Base-by-base conservation (phyloP, 2,888 invertebrate species). In the Julus scanicus region DNA sequence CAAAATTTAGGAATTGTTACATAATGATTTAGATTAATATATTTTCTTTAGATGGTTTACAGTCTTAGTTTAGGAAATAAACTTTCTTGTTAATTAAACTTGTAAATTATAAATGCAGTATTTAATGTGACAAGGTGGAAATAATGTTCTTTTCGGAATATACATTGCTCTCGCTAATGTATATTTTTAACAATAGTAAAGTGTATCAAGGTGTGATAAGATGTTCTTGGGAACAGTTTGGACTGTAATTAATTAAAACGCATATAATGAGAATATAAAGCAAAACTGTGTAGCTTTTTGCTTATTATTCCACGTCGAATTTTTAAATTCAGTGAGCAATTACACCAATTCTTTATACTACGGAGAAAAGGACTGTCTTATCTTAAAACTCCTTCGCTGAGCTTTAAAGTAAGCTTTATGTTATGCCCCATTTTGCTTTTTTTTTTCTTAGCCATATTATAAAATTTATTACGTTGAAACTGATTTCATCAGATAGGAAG, bases 401-500 rank as follows among this genome's bases (percentile, higher is more conserved):
- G 11, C n/a, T 84, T 84, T 40, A 84, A 29, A 84, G 20, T 15
- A 20, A 40, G 37, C 84, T 29, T 84, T 84, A 40, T 15, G 20
- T n/a, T 84, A 40, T 20, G 40, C 40, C 11, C 83, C 29, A 37
- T 83, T 83, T 84, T n/a, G 40, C 15, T 39, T 39, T 84, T 40
- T 84, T 84, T 84, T 84, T 39, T 84, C 37, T 8, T 40, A 40
- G 84, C 3, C 4, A 15, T 84, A 40, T 84, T 84, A 40, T 84
- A 39, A 84, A 84, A 84, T 84, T 39, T 84, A 84, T 84, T 39
- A 40, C 84, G 17, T 84, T 40, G 40, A 6, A 84, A 40, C 20
- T 84, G 84, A 84, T 84, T 84, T 84, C 84, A 84, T 84, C 84
- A 40, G 5, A 40, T 29, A 39, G 40, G n/a, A 84, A 84, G n/a